Base-by-base conservation (phyloP, 2,797 vertebrate genomes). In the Sphaeramia orbicularis region DNA sequence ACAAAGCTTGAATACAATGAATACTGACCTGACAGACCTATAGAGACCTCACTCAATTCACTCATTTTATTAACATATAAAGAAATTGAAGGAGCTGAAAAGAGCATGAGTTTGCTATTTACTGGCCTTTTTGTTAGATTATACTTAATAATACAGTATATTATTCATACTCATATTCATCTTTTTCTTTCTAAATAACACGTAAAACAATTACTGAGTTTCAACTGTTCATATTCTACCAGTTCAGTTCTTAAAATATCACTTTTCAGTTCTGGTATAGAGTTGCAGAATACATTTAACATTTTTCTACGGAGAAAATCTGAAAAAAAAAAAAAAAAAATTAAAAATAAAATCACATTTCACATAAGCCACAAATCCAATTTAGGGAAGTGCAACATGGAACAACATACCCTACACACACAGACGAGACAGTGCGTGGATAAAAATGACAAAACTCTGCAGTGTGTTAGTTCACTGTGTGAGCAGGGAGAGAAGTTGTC, bases 401-500 rank as follows among this genome's bases (percentile, higher is more conserved):
- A 58, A 4, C 55, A 49, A 35, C 7, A 35, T 35, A 35, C 18
- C 0, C 2, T 58, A 45, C 16, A 63, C n/a, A 24, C 7, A 54
- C 6, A 24, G 18, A 59, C 35, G 15, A 7, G 13, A 54, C 36
- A n/a, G 24, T 41, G 43, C 18, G 47, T 65, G 58, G 71, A 55
- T 71, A 24, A 44, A 40, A 27, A 27, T 27, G 47, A 63, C 72
- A 58, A 66, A 67, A 73, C 16, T 5, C 30, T 59, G 56, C 42
- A 55, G 10, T 42, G 19, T 19, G 56, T 10, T 24, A 4, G 47
- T 30, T 40, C 30, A 49, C 35, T 24, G 7, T 40, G 65, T 70
- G 65, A 69, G 42, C 60, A 36, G 21, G 18, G 13, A 51, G 3
- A 42, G 44, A 53, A 9, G 14, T 37, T 35, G 54, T 53, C 18